A percentile compares a stretch with the other conserved stretches of the same genome.
Conservation (phyloP, 2,797 vertebrate species). For the Eospalax fontanierii region DNA sequence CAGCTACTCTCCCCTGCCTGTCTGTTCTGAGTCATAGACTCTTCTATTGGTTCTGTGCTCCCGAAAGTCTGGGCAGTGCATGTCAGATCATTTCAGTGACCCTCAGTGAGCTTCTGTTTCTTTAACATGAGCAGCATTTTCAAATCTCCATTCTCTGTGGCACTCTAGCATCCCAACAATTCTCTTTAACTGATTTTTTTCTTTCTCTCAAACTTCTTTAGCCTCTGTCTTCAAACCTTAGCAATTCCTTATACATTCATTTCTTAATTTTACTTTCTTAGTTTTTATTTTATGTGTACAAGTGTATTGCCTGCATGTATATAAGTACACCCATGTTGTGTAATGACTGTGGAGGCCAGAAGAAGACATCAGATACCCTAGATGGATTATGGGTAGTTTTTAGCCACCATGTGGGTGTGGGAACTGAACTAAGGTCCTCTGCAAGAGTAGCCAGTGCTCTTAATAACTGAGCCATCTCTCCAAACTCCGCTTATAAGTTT, state of each 20-base stretch:
- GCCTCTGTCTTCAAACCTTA: constrained; percentile 26
- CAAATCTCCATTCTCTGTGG: neutral
- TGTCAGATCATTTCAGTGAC: neutral
- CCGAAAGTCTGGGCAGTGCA: neutral
- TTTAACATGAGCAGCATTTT: neutral
- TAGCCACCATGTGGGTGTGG: no score
- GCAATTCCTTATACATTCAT: neutral
- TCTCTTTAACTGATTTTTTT: neutral
- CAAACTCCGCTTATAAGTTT: no score
- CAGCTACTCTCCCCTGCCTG: neutral
- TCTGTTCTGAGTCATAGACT: neutral
- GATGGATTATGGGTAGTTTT: no score
- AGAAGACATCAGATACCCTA: no score
- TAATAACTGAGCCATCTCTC: no score
- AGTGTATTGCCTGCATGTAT: no score
- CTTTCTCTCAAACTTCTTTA: constrained; percentile 12
- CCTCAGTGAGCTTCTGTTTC: neutral
- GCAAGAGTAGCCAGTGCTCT: no score
- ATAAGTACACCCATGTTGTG: no score
- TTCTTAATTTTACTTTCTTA: no score
- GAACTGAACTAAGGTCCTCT: no score
- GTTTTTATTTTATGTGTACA: no score
- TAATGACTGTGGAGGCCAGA: no score
- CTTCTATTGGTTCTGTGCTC: neutral
- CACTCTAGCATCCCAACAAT: neutral